A percentile compares a stretch with the other conserved stretches of the same genome.
These are phyloP conservation scores for Gopherus flavomarginatus DNA, from an alignment of 2,113 vertebrate genomes.

Conservation along the genomic window DNA sequence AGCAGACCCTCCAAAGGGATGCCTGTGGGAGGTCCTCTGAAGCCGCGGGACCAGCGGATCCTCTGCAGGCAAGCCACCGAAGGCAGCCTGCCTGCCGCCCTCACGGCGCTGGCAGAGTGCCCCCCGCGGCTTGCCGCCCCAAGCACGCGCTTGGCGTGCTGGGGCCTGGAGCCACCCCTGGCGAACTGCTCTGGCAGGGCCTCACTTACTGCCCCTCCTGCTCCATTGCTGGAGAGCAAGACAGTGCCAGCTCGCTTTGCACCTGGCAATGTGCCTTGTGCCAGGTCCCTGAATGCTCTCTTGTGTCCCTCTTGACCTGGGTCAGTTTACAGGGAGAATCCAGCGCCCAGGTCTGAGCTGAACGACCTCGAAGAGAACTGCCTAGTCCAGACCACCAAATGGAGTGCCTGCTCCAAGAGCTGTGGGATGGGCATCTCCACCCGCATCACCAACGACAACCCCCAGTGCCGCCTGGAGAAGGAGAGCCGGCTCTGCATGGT, in stretches of 20 bases:
- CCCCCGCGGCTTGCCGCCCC: no score
- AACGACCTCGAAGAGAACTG: constrained; percentile 82
- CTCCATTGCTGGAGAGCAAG: neutral
- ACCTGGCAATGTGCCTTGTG: neutral
- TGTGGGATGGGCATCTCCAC: constrained; percentile 84
- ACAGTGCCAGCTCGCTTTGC: neutral
- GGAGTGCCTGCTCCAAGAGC: constrained; percentile 81
- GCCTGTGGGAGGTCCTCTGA: no score
- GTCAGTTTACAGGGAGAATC: constrained; percentile 70
- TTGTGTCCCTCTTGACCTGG: neutral
- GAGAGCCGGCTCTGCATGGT: constrained; percentile 82
- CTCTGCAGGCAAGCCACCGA: no score
- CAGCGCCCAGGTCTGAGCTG: neutral
- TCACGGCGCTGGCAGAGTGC: no score
- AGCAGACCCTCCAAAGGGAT: no score
- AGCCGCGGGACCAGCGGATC: no score
- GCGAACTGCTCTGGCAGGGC: neutral
- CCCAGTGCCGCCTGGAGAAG: constrained; percentile 80
- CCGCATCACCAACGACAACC: constrained; percentile 81
- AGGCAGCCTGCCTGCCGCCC: no score
- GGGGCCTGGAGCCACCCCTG: no score
- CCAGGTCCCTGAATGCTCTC: neutral
- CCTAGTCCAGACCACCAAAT: constrained; percentile 82
- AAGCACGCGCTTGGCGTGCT: no score
- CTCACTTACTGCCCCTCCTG: neutral